Evolutionary conservation across 2,888 invertebrate genomes (phyloP).

Genomic region (Meloe dianella): DNA sequence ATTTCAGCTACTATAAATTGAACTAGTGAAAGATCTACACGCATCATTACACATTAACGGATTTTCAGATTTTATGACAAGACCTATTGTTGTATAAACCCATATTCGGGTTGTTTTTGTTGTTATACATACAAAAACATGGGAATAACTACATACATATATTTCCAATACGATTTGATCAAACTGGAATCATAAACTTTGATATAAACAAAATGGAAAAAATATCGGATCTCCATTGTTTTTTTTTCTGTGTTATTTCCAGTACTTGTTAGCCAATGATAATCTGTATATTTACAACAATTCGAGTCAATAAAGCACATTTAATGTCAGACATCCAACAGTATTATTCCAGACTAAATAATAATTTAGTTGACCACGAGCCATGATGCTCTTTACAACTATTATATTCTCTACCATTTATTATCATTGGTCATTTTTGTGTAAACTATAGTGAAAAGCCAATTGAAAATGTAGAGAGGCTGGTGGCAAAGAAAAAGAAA

Average conservation of each 20-base stretch:
- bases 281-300: constrained; percentile 48
- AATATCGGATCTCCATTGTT: constrained; percentile 28
- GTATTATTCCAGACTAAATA: constrained; percentile 40
- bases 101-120: constrained; percentile 10
- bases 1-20: constrained; percentile 18
- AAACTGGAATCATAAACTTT: neutral
- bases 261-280: constrained; percentile 34
- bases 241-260: too few relatives aligned
- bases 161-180: constrained; percentile 1
- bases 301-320: constrained; percentile 47
- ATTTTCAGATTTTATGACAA: constrained; percentile 34
- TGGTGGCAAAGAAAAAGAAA: neutral
- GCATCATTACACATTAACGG: constrained; percentile 54
- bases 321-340: constrained; percentile 42
- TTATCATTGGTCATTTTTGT: constrained; percentile 14
- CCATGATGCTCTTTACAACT: constrained; percentile 32
- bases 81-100: constrained; percentile 14
- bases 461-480: neutral
- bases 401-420: constrained; percentile 36
- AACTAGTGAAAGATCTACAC: constrained; percentile 40
- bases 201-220: constrained; percentile 3
- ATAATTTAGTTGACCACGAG: constrained; percentile 47
- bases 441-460: neutral
- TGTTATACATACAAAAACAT: neutral
- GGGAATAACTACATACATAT: neutral